Base-by-base conservation (phyloP, 30 jellyfish, hydroid and myxozoan species). In the Aurelia aurita region DNA sequence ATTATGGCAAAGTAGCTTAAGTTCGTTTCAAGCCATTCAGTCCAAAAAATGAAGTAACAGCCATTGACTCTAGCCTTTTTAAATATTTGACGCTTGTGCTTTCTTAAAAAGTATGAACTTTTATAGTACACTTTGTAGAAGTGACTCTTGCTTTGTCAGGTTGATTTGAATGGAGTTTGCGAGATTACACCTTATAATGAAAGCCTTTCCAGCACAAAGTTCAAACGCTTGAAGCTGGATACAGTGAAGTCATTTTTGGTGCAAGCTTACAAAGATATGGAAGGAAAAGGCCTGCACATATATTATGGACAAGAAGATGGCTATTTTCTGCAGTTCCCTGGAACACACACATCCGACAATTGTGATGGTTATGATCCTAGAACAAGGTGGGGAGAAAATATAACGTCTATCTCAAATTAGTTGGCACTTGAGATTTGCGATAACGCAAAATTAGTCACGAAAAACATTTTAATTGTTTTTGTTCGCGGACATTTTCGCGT, bases 281-380 rank as follows among this genome's bases (percentile, higher is more conserved):
- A 31, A 28, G 63, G 45, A 51, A 77, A 77, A 39, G 80, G 88
- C 22, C 71, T 77, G 25, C 45, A 77, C 34, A 61, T 77, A n/a
- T 77, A 77, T 47, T 77, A 77, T 34, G 88, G 88, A 2, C 88
- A 77, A 77, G 66, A 61, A 45, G 88, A 77, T 60, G 88, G 88
- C 3, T 77, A 77, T 46, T 77, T 34, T 39, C 29, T 77, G 15
- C 88, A 77, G 31, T 77, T 18, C n/a, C 88, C 88, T 13, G 88
- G 79, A 10, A 77, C 63, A 60, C 57, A 51, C 35, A 23, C 2
- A 20, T 19, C 20, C 9, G 71, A 59, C 8, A 32, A 46, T n/a
- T 77, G 88, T 59, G 32, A 58, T 39, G 1, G 22, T 21, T 77
- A 59, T 59, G 88, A 77, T 20, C 88, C 88, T 16, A 77, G 88